Conservation (phyloP, 1,140 invertebrate genomes). For the Drosophila pachea region DNA sequence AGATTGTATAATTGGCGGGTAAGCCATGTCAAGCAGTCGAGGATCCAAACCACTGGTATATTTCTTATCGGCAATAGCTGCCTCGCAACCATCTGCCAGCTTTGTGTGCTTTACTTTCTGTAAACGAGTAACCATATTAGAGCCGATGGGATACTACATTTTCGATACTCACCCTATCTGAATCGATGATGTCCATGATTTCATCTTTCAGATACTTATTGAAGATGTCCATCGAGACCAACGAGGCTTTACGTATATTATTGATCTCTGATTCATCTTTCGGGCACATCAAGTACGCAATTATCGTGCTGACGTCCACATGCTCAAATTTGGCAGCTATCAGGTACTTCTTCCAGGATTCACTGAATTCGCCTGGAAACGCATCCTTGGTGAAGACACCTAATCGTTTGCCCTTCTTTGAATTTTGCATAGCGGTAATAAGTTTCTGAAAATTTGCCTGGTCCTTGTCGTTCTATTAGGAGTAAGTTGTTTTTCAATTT, state of each 20-base stretch:
- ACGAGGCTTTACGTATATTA: slow-evolving; percentile 95
- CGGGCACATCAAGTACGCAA: slow-evolving; percentile 93
- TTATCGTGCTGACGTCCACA: slow-evolving; percentile 91
- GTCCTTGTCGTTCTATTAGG: slow-evolving; percentile 94
- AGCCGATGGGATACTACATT: neutral
- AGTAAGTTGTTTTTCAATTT: slow-evolving; percentile 20
- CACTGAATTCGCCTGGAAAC: slow-evolving; percentile 95
- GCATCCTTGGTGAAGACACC: slow-evolving; percentile 98
- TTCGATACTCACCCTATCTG: slow-evolving; percentile 87
- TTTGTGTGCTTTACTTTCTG: slow-evolving; percentile 97
- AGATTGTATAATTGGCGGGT: slow-evolving; percentile 98
- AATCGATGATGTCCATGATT: slow-evolving; percentile 99
- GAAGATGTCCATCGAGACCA: slow-evolving; percentile 96
- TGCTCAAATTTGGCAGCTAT: slow-evolving; percentile 89
- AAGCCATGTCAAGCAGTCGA: slow-evolving; percentile 96
- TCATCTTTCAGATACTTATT: slow-evolving; percentile 98
- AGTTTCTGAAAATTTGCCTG: slow-evolving; percentile 95
- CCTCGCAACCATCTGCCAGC: slow-evolving; percentile 95
- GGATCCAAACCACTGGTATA: slow-evolving; percentile 94
- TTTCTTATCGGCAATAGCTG: slow-evolving; percentile 94
- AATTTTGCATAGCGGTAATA: slow-evolving; percentile 90
- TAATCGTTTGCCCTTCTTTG: slow-evolving; percentile 92
- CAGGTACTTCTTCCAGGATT: slow-evolving; percentile 90
- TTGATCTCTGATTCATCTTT: slow-evolving; percentile 97
- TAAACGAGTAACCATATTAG: slow-evolving; percentile 7